These are phyloP conservation scores for Beroe ovata DNA, from an alignment of 37 sponge, comb jelly and placozoan species.

Conservation along the genomic window DNA sequence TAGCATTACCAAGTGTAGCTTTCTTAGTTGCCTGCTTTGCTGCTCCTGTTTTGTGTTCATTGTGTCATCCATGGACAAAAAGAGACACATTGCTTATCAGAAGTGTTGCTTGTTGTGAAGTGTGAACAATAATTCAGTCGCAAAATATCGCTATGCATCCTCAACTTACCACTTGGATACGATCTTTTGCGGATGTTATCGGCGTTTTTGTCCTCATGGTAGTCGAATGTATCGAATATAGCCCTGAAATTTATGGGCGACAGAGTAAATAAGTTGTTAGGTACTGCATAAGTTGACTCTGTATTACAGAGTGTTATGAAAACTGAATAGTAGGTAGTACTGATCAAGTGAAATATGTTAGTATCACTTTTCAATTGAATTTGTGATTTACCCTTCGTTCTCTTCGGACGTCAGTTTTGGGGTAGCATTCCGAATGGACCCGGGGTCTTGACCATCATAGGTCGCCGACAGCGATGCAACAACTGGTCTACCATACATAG, in stretches of 20 bases:
- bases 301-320: too few relatives aligned
- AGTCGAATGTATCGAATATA: slow-evolving; percentile 55
- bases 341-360: too few relatives aligned
- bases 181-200: slow-evolving; percentile 27
- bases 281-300: too few relatives aligned
- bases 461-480: neutral
- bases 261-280: too few relatives aligned
- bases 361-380: too few relatives aligned
- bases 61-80: too few relatives aligned
- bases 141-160: too few relatives aligned
- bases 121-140: too few relatives aligned
- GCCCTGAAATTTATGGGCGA: slow-evolving; percentile 8
- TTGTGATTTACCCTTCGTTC: slow-evolving; percentile 54
- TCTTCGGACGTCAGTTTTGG: neutral
- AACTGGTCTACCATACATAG: slow-evolving; percentile 30
- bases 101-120: too few relatives aligned
- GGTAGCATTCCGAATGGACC: neutral
- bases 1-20: slow-evolving; percentile 52
- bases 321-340: too few relatives aligned
- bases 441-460: neutral
- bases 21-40: slow-evolving; percentile 34
- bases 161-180: slow-evolving; percentile 24
- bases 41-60: slow-evolving; percentile 21
- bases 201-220: slow-evolving; percentile 31
- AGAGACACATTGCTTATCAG: too few relatives aligned